These are phyloP conservation scores for Syritta pipiens DNA, from an alignment of 2,888 invertebrate genomes.

Conservation along the genomic window DNA sequence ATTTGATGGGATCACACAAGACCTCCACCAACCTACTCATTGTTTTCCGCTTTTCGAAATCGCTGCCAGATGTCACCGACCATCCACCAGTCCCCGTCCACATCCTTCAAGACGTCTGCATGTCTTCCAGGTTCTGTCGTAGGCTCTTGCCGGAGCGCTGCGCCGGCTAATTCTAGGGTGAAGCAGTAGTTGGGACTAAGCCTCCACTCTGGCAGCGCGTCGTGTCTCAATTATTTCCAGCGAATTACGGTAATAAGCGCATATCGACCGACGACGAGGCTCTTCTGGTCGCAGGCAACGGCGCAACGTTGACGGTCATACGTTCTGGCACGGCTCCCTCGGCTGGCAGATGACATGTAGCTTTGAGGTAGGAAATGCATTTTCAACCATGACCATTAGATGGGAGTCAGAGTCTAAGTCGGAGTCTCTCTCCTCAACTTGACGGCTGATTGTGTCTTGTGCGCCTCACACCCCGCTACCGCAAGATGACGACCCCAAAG, in stretches of 20 bases:
- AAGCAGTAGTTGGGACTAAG: slow-evolving; percentile 27
- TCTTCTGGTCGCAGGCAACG: neutral
- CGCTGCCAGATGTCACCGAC: slow-evolving; percentile 67
- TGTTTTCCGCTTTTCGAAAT: slow-evolving; percentile 61
- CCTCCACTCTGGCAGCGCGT: slow-evolving; percentile 28
- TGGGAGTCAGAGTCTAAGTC: too few relatives aligned
- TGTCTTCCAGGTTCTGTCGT: too few relatives aligned
- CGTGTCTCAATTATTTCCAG: slow-evolving; percentile 70
- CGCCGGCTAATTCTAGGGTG: slow-evolving; percentile 62
- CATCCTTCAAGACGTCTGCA: slow-evolving; percentile 68
- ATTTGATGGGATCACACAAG: slow-evolving; percentile 53
- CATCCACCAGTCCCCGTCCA: slow-evolving; percentile 50
- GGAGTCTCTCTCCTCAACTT: slow-evolving; percentile 59
- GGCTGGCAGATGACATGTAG: neutral
- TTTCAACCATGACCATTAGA: slow-evolving; percentile 64
- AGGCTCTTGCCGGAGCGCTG: too few relatives aligned
- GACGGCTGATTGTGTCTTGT: slow-evolving; percentile 52
- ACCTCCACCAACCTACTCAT: slow-evolving; percentile 52
- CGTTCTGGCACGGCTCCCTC: slow-evolving; percentile 24
- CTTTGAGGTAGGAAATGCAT: slow-evolving; percentile 50
- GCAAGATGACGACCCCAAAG: neutral
- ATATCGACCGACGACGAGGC: slow-evolving; percentile 55
- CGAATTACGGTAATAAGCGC: slow-evolving; percentile 70
- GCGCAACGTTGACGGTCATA: slow-evolving; percentile 42
- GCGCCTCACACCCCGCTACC: too few relatives aligned